Evolutionary conservation across 2,888 invertebrate genomes (phyloP), one percentile per base, ranked within the genome.

Genomic region (Hylaea fasciaria): DNA sequence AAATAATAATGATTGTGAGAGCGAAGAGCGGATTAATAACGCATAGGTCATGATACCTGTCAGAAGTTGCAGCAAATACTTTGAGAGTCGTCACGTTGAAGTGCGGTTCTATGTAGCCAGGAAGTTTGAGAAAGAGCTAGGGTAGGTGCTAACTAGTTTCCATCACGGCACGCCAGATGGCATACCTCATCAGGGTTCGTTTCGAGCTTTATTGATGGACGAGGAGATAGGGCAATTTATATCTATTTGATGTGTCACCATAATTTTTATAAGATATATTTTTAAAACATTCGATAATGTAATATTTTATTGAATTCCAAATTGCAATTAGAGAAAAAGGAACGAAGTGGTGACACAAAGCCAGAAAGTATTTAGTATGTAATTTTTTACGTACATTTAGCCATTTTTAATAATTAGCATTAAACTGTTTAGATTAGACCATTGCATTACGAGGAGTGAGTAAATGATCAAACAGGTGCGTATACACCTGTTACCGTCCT

Each of bases 401-500:
- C 40, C 3, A 39, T 39, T 13, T 13, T n/a, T 13, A 13, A 28
- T 41, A 22, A 41, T 46, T 10, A n/a, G n/a, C n/a, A n/a, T n/a
- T 28, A 22, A 13, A 39, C 28, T 14, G 7, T 5, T 9, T 54
- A 13, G 44, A n/a, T 44, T 43, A 28, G 14, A 29, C 52, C 59
- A 56, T 57, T 62, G 50, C 59, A 69, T 64, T 62, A 49, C 59
- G 70, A 64, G 69, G 59, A 69, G 58, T 45, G 51, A 51, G 50
- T 35, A 44, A 29, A 29, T 43, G 49, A 68, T 61, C 58, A 57
- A 57, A 70, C 81, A 78, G 80, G 78, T 80, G 81, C 49, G 16
- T 52, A 49, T 56, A 66, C 89, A 88, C 86, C 88, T 89, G 88
- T 77, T 69, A 65, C 70, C 59, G 62, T 77, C 79, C 77, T 74